phyloP scores from a whole-genome alignment of 2,888 invertebrate species.

The Apeira syringaria region DNA sequence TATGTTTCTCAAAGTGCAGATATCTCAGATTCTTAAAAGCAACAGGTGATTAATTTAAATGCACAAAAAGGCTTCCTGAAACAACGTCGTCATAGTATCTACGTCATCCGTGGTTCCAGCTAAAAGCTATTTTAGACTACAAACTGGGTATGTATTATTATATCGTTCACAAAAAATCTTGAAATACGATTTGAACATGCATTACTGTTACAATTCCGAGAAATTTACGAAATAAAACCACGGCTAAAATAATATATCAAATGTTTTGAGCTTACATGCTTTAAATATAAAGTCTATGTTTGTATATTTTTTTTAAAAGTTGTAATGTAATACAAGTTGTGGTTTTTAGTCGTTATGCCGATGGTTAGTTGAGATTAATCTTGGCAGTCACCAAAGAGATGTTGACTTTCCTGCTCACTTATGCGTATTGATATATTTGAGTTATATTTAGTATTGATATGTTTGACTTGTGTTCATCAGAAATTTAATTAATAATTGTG shows the following conservation, averaged over 20 bases:
- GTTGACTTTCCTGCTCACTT: constrained; percentile 15
- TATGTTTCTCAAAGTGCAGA: too few species aligned
- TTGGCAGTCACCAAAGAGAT: constrained; percentile 34
- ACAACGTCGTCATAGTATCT: too few species aligned
- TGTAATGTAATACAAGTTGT: neutral
- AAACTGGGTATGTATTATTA: constrained; percentile 5
- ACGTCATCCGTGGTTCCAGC: neutral
- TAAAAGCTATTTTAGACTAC: neutral
- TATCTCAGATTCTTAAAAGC: too few species aligned
- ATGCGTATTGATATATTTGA: too few species aligned
- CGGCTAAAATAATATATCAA: neutral
- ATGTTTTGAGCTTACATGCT: neutral
- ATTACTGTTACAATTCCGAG: constrained; percentile 10
- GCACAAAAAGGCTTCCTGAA: neutral
- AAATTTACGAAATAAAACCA: constrained; percentile 9
- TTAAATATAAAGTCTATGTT: constrained; percentile 5
- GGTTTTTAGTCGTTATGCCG: constrained; percentile 18
- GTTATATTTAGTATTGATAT: too few species aligned
- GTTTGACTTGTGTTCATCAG: too few species aligned
- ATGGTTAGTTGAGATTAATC: constrained; percentile 37
- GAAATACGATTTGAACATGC: constrained; percentile 4
- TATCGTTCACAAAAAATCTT: constrained; percentile 12
- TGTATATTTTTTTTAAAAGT: neutral
- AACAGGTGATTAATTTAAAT: neutral
- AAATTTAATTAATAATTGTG: too few species aligned